phyloP scores from a whole-genome alignment of 2,797 vertebrate genomes.

The Argya squamiceps region DNA sequence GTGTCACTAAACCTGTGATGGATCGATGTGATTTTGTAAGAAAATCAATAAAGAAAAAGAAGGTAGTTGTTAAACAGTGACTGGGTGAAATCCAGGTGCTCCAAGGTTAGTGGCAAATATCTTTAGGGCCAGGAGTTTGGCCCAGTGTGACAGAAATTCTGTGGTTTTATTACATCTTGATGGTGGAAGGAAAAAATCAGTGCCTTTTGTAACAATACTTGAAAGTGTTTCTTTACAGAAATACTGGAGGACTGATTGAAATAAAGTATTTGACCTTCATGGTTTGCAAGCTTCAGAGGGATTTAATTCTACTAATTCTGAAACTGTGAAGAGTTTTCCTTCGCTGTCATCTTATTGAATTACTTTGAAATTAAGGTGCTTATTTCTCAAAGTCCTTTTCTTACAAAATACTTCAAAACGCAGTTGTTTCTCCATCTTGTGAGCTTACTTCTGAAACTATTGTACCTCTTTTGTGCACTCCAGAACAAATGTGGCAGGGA shows the following conservation, averaged over 20 bases:
- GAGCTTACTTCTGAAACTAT: background rate
- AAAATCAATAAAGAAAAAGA: background rate
- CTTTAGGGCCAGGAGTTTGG: background rate
- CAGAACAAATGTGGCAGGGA: background rate
- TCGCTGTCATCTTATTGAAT: background rate
- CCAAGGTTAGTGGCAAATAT: background rate
- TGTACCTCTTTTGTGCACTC: background rate
- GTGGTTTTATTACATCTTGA: background rate
- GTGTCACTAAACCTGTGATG: background rate
- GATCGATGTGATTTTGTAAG: background rate
- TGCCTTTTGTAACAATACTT: slow-evolving; percentile 51
- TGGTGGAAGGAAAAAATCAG: slow-evolving; percentile 12
- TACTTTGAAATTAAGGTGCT: background rate
- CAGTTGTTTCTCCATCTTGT: background rate
- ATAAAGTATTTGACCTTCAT: background rate
- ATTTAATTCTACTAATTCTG: background rate
- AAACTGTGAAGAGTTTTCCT: slow-evolving; percentile 7
- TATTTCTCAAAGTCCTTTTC: background rate
- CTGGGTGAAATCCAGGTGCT: background rate
- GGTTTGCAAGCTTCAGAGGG: background rate
- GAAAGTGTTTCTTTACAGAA: background rate
- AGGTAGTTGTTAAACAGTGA: background rate
- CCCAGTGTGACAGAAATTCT: background rate
- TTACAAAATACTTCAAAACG: background rate
- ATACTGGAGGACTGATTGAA: background rate